phyloP scores from a whole-genome alignment of 2,797 vertebrate genomes.

The Channa striata region DNA sequence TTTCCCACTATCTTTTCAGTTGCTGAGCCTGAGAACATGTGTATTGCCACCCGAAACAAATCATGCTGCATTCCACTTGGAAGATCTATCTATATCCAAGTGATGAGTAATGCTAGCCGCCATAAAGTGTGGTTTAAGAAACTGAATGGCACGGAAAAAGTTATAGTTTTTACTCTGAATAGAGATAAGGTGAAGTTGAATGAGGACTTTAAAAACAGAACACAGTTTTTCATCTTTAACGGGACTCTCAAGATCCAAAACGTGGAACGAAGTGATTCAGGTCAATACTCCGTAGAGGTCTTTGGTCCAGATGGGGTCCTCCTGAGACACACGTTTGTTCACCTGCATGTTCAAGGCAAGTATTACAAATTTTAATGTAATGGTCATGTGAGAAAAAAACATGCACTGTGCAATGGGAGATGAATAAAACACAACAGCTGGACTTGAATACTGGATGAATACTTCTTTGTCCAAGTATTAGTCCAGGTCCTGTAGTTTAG shows the following conservation, averaged over 20 bases:
- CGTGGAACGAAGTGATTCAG: slow-evolving; percentile 46
- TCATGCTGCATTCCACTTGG: slow-evolving; percentile 37
- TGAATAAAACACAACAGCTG: too few relatives aligned
- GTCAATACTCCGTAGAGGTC: slow-evolving; percentile 34
- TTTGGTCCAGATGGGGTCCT: background rate
- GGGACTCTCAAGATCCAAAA: slow-evolving; percentile 60
- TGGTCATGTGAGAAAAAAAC: background rate
- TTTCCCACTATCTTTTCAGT: slow-evolving; percentile 5
- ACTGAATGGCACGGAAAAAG: accelerated
- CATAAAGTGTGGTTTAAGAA: slow-evolving; percentile 26
- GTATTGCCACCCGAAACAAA: slow-evolving; percentile 7
- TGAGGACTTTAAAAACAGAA: slow-evolving; percentile 9
- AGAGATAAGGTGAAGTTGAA: slow-evolving; percentile 6
- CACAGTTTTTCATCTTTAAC: slow-evolving; percentile 39
- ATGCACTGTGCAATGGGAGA: background rate
- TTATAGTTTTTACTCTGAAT: slow-evolving; percentile 27
- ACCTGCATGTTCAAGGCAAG: slow-evolving; percentile 62
- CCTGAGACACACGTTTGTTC: accelerated
- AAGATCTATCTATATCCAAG: slow-evolving; percentile 53
- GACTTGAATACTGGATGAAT: too few relatives aligned
- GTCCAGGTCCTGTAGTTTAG: too few relatives aligned
- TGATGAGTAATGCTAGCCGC: slow-evolving; percentile 38
- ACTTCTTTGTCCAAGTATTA: too few relatives aligned
- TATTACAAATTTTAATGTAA: background rate
- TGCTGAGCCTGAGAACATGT: slow-evolving; percentile 46